phyloP scores from a whole-genome alignment of 2,888 invertebrate genomes.

The Oligia fasciuncula region DNA sequence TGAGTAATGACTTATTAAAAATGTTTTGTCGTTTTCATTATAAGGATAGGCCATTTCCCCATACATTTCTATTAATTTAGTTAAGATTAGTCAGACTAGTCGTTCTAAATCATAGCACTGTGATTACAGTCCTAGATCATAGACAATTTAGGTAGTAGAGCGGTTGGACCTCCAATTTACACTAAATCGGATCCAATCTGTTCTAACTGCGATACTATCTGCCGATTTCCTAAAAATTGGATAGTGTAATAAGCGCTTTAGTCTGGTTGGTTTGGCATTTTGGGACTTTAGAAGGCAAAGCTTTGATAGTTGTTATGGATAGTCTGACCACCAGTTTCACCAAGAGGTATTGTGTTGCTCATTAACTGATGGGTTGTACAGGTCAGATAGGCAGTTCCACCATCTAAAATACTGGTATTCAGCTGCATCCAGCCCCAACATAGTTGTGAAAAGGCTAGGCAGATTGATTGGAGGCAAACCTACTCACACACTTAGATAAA shows the following conservation, averaged over 20 bases:
- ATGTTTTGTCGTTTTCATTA: too few relatives aligned
- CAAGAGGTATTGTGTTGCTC: not conserved
- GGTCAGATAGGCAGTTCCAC: not conserved
- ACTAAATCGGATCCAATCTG: too few relatives aligned
- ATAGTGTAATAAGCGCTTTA: not conserved
- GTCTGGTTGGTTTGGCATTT: not conserved
- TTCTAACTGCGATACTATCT: too few relatives aligned
- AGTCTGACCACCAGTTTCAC: not conserved
- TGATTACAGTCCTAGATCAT: too few relatives aligned
- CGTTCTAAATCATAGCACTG: too few relatives aligned
- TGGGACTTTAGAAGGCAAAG: not conserved
- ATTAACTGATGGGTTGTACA: not conserved
- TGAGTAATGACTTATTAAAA: too few relatives aligned
- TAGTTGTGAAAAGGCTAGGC: not conserved
- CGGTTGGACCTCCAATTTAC: too few relatives aligned
- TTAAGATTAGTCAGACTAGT: too few relatives aligned
- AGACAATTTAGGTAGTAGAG: too few relatives aligned
- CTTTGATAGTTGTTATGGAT: not conserved
- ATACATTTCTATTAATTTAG: too few relatives aligned
- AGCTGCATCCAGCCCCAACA: not conserved
- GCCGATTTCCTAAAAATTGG: too few relatives aligned
- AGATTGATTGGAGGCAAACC: not conserved
- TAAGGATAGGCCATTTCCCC: too few relatives aligned
- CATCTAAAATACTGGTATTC: not conserved
- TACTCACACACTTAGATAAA: not conserved